These are phyloP conservation scores for Schizaphis graminum DNA, from an alignment of 2,888 invertebrate genomes.

Conservation along the genomic window DNA sequence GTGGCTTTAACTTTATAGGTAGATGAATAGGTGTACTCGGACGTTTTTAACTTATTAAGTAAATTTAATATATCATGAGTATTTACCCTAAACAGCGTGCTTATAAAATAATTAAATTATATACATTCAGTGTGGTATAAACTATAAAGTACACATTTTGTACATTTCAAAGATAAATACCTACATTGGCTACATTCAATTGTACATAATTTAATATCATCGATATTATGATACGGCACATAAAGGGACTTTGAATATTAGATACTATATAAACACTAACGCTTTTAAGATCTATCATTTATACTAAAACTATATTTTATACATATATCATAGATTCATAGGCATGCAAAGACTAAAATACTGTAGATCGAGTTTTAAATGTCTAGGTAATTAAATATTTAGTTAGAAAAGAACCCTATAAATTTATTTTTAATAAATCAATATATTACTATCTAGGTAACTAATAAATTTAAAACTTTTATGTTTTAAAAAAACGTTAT, in stretches of 20 bases:
- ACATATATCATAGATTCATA: not conserved
- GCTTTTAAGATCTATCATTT: not conserved
- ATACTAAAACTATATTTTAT: not conserved
- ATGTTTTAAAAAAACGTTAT: no score
- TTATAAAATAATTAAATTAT: not conserved
- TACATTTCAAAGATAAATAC: not conserved
- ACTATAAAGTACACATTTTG: not conserved
- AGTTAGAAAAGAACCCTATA: not conserved
- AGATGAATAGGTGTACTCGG: not conserved
- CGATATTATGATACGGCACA: not conserved
- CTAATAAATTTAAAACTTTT: no score
- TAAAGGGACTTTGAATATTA: not conserved
- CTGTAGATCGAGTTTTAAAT: not conserved
- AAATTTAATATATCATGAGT: slow-evolving; percentile 13
- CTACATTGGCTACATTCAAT: not conserved
- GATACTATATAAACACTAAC: not conserved
- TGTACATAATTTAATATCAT: not conserved
- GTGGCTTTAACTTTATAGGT: not conserved
- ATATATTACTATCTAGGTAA: no score
- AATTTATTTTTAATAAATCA: no score
- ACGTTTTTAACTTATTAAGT: not conserved
- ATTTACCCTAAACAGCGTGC: not conserved
- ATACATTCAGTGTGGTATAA: not conserved
- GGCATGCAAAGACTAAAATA: not conserved
- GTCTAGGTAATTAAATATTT: not conserved